These are phyloP conservation scores for Drosophila ohnishii DNA, from an alignment of 1,140 invertebrate genomes.

Conservation along the genomic window DNA sequence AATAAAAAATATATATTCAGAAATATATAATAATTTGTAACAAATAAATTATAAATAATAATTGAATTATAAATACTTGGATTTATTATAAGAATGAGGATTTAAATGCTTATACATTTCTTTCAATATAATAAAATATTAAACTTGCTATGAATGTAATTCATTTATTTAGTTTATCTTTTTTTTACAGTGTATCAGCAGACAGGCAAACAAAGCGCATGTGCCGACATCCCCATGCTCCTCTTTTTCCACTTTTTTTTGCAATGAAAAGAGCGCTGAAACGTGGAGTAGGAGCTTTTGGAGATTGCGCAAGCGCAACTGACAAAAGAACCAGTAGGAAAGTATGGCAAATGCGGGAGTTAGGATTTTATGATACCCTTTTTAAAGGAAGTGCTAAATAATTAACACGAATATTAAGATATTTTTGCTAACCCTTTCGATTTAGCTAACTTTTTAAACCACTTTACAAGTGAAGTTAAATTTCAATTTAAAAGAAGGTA, in stretches of 20 bases:
- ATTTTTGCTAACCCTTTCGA: not conserved
- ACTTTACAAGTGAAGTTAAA: not conserved
- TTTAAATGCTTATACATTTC: too few species aligned
- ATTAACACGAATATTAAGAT: not conserved
- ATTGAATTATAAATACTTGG: too few species aligned
- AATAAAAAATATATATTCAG: too few species aligned
- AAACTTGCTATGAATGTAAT: too few species aligned
- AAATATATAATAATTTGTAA: too few species aligned
- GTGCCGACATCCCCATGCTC: conserved; percentile 50
- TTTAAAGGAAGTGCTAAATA: not conserved
- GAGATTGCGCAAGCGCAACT: conserved; percentile 69
- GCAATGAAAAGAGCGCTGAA: conserved; percentile 57
- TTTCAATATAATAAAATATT: too few species aligned
- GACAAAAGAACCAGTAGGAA: not conserved
- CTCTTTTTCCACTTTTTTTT: conserved; percentile 27
- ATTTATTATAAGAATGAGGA: too few species aligned
- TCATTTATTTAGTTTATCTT: not conserved
- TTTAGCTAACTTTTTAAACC: not conserved
- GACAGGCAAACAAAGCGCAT: conserved; percentile 63
- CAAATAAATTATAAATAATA: too few species aligned
- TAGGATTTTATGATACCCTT: conserved; percentile 3
- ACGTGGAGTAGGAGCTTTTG: conserved; percentile 47
- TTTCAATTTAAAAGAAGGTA: not conserved
- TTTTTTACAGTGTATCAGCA: conserved; percentile 10
- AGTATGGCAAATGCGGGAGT: not conserved